Conservation (phyloP, 2,797 vertebrate species). For the Harpagifer antarcticus region DNA sequence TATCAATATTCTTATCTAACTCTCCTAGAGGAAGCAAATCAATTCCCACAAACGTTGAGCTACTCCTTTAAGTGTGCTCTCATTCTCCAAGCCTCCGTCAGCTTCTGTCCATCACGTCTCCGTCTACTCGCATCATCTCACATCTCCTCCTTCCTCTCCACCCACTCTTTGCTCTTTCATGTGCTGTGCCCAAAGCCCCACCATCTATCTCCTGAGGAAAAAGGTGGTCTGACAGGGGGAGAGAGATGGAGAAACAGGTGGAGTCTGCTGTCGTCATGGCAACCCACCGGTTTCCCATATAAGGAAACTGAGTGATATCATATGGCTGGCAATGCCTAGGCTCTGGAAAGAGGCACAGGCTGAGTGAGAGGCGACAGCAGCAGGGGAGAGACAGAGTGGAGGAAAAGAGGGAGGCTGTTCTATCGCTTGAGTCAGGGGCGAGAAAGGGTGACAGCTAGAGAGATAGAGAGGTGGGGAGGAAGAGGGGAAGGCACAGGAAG, state of each 20-base stretch:
- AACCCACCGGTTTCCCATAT: constrained; percentile 85
- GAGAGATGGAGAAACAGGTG: constrained; percentile 85
- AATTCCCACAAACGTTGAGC: neutral
- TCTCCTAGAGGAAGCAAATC: neutral
- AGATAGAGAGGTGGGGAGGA: constrained; percentile 37
- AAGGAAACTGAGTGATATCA: constrained; percentile 84
- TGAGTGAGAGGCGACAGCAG: constrained; percentile 54
- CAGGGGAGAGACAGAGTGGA: constrained; percentile 23
- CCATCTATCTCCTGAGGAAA: constrained; percentile 61
- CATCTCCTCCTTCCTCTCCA: constrained; percentile 30
- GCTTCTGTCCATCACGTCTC: constrained; percentile 33
- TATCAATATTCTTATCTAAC: neutral
- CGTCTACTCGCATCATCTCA: neutral
- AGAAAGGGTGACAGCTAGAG: constrained; percentile 34
- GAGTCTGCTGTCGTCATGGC: constrained; percentile 91
- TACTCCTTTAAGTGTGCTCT: constrained; percentile 27
- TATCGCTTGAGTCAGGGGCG: constrained; percentile 33
- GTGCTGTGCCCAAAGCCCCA: constrained; percentile 53
- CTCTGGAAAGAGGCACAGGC: constrained; percentile 64
- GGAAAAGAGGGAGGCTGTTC: constrained; percentile 36
- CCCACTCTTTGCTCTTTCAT: constrained; percentile 56
- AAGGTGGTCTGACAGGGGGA: constrained; percentile 48
- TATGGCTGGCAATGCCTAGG: constrained; percentile 77
- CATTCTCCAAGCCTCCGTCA: constrained; percentile 10
- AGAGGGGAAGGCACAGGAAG: constrained; percentile 18